Conservation (phyloP, 1,140 invertebrate species). For the Drosophila orosa region DNA sequence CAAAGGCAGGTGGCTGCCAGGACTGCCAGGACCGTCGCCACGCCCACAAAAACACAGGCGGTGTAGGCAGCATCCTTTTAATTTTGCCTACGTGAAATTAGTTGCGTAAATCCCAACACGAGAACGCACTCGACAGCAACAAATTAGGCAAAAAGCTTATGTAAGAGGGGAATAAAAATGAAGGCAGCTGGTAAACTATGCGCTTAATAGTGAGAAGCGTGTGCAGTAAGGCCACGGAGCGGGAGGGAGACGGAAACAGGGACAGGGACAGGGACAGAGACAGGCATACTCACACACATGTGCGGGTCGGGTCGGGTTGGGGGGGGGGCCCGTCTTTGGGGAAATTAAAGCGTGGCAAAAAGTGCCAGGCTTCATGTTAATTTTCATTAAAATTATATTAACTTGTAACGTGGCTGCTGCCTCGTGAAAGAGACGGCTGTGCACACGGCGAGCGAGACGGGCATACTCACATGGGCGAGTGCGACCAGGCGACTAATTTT, state of each 20-base stretch:
- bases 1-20: constrained; percentile 56
- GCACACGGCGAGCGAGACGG: constrained; percentile 4
- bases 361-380: constrained; percentile 81
- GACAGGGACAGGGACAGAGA: not conserved
- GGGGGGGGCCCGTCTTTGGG: constrained; percentile 69
- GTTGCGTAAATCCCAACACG: constrained; percentile 82
- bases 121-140: constrained; percentile 73
- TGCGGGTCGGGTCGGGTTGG: too few relatives aligned
- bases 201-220: constrained; percentile 64
- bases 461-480: constrained; percentile 22
- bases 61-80: constrained; percentile 51
- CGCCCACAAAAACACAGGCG: constrained; percentile 9
- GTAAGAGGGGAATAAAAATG: constrained; percentile 62
- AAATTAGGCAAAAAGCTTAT: constrained; percentile 70
- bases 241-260: constrained; percentile 1
- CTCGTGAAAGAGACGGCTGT: constrained; percentile 27
- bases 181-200: constrained; percentile 70
- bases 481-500: constrained; percentile 74
- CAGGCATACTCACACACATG: constrained; percentile 17
- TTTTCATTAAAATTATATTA: constrained; percentile 83
- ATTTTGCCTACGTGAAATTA: constrained; percentile 78
- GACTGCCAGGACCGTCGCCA: constrained; percentile 1
- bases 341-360: constrained; percentile 81
- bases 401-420: constrained; percentile 74
- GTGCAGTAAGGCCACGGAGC: constrained; percentile 69